phyloP scores from a whole-genome alignment of 2,113 vertebrate species.

The Sylvia atricapilla region DNA sequence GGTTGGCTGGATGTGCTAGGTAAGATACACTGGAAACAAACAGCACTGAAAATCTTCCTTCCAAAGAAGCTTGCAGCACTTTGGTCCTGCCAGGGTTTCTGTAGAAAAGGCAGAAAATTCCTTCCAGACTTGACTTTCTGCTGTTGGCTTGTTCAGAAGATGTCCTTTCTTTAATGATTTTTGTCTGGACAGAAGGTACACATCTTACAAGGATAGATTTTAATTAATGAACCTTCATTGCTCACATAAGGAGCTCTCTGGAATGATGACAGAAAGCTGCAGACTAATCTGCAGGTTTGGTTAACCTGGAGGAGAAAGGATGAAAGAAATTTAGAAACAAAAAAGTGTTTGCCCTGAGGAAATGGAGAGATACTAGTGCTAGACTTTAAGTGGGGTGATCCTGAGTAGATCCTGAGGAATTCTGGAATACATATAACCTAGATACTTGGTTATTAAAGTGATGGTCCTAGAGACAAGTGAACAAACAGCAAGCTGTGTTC shows the following conservation, averaged over 20 bases:
- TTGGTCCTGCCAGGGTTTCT: neutral
- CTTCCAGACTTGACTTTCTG: neutral
- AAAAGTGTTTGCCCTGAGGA: neutral
- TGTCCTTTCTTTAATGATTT: neutral
- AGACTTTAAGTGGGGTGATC: neutral
- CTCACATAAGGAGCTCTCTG: neutral
- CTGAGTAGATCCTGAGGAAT: neutral
- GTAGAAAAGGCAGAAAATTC: neutral
- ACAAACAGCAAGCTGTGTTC: neutral
- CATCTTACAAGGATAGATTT: neutral
- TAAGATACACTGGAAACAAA: neutral
- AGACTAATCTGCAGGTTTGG: neutral
- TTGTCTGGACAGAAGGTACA: neutral
- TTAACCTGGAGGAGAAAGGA: neutral
- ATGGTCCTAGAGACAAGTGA: neutral
- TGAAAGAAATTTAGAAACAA: neutral
- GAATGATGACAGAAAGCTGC: neutral
- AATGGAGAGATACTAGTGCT: neutral
- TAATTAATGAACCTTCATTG: neutral
- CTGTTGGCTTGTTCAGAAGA: neutral
- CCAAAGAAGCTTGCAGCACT: neutral
- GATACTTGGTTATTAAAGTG: neutral
- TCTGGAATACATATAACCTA: neutral
- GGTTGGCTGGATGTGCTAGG: neutral
- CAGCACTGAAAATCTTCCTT: neutral